phyloP scores from a whole-genome alignment of 2,797 vertebrate genomes.

The Falco cherrug region DNA sequence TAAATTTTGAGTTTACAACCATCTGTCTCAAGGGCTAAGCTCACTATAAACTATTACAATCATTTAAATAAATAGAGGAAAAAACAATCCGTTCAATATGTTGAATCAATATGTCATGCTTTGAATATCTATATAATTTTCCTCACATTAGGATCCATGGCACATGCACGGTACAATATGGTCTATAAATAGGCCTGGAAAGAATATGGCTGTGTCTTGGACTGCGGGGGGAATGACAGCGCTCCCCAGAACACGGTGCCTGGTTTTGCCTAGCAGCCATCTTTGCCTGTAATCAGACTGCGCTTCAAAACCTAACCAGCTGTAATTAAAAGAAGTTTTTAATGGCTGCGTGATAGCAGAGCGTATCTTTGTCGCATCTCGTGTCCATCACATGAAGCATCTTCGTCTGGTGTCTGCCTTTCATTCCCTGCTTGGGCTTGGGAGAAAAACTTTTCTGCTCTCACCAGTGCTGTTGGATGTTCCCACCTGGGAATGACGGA shows the following conservation, averaged over 20 bases:
- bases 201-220: conserved; percentile 58
- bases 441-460: neutral
- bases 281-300: neutral
- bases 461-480: fast-evolving
- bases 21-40: conserved; percentile 79
- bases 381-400: neutral
- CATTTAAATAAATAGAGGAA: conserved; percentile 81
- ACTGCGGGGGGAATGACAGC: neutral
- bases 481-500: neutral
- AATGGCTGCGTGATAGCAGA: neutral
- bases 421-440: neutral
- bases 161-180: conserved; percentile 73
- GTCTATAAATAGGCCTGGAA: conserved; percentile 73
- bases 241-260: conserved; percentile 3
- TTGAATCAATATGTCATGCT: conserved; percentile 81
- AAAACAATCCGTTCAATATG: conserved; percentile 79
- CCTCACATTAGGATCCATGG: conserved; percentile 72
- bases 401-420: neutral
- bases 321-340: neutral
- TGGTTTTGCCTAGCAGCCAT: neutral
- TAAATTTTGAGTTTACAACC: conserved; percentile 78
- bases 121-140: conserved; percentile 77
- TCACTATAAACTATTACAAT: conserved; percentile 80
- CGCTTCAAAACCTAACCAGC: neutral
- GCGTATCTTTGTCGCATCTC: neutral